Evolutionary conservation across 2,113 vertebrate species (phyloP).

Genomic region (Paracanthobrama guichenoti): DNA sequence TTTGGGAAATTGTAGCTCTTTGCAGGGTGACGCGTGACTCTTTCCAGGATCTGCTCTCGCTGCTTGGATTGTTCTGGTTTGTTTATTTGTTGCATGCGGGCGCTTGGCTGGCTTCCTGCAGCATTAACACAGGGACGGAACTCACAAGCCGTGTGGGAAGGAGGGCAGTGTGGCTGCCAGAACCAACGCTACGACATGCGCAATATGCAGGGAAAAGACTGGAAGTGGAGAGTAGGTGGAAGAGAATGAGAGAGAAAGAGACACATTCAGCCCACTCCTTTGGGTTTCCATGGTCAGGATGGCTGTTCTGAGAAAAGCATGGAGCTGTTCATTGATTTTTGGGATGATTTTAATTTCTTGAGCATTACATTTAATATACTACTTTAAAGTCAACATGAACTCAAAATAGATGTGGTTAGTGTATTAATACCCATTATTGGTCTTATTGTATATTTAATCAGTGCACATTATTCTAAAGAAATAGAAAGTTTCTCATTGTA

Average conservation of each 20-base stretch:
- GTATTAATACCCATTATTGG: background rate
- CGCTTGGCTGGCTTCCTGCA: conserved; percentile 34
- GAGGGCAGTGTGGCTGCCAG: conserved; percentile 49
- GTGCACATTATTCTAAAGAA: background rate
- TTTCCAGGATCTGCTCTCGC: conserved; percentile 13
- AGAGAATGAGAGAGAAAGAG: background rate
- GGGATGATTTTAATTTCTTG: background rate
- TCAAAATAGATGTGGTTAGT: background rate
- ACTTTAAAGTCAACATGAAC: background rate
- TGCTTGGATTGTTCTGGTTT: conserved; percentile 42
- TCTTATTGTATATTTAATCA: background rate
- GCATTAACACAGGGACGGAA: conserved; percentile 49
- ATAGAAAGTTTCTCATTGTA: background rate
- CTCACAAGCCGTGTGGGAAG: conserved; percentile 54
- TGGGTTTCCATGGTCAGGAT: conserved; percentile 22
- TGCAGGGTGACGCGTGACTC: conserved; percentile 26
- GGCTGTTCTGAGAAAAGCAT: background rate
- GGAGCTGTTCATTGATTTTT: background rate
- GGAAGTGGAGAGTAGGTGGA: conserved; percentile 3
- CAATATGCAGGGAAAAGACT: conserved; percentile 54
- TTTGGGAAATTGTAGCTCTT: conserved; percentile 7
- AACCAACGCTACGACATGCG: conserved; percentile 36
- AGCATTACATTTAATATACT: background rate
- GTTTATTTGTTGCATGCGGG: conserved; percentile 51
- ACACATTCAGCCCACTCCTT: conserved; percentile 26